These are phyloP conservation scores for Leptopilina clavipes DNA, from an alignment of 1,140 invertebrate species.

Conservation along the genomic window DNA sequence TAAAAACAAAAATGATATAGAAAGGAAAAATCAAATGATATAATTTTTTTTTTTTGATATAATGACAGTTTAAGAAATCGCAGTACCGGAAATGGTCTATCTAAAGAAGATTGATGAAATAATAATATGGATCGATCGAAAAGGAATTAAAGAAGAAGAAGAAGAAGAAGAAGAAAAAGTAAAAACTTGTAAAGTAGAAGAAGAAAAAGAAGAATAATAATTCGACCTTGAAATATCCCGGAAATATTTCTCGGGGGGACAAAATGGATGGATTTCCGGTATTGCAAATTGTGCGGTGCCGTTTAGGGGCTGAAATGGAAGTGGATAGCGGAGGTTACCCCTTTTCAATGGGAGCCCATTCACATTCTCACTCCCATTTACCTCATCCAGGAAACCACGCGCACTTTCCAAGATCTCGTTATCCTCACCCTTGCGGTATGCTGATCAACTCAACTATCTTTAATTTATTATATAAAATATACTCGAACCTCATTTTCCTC, in stretches of 20 bases:
- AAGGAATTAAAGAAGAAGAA: slow-evolving; percentile 35
- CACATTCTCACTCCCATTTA: slow-evolving; percentile 67
- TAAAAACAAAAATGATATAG: too few species aligned
- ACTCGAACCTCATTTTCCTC: slow-evolving; percentile 13
- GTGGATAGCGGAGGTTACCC: slow-evolving; percentile 67
- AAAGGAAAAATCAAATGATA: not conserved
- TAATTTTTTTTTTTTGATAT: not conserved
- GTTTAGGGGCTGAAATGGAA: slow-evolving; percentile 66
- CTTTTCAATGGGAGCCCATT: slow-evolving; percentile 65
- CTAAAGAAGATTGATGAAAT: slow-evolving; percentile 6
- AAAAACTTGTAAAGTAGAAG: slow-evolving; percentile 31
- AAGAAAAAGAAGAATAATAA: slow-evolving; percentile 36
- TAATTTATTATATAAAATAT: slow-evolving; percentile 48
- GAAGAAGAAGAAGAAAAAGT: slow-evolving; percentile 17
- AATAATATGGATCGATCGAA: not conserved
- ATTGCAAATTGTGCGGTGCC: slow-evolving; percentile 70
- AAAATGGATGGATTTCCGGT: slow-evolving; percentile 72
- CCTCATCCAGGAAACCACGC: slow-evolving; percentile 63
- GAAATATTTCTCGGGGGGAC: slow-evolving; percentile 31
- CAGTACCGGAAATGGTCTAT: not conserved
- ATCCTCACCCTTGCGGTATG: slow-evolving; percentile 69
- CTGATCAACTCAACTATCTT: slow-evolving; percentile 47
- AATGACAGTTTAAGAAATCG: not conserved
- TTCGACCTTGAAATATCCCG: slow-evolving; percentile 34
- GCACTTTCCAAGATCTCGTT: slow-evolving; percentile 68